Base-by-base conservation (phyloP, 2,888 invertebrate genomes). In the Calameuta idolon region DNA sequence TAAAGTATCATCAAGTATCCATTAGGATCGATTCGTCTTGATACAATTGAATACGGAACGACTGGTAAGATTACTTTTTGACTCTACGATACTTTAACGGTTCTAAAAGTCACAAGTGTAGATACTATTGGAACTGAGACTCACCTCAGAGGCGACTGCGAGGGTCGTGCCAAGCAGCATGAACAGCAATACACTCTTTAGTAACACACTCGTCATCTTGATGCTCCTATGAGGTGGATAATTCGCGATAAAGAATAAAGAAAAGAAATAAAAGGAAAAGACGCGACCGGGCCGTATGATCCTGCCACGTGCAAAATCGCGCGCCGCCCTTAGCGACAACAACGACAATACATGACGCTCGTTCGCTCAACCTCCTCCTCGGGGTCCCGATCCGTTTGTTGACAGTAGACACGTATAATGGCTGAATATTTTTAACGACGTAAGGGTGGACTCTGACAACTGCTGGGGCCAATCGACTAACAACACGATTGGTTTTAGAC, bases 91-190 rank as follows among this genome's bases (percentile, higher is more conserved):
- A 55, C 55, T 55, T 55, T 40, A 5, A 23, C 9, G 55, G 9
- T 55, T 55, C 23, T 23, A 55, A 23, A 55, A 23, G 23, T 55
- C 55, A 23, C 15, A 55, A 55, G 23, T 55, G 9, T 55, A 55
- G 23, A 55, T 55, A 55, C 55, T 55, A 55, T 23, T 23, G 23
- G 9, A 55, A 15, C 55, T 55, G 55, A 55, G 79, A 84, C 87
- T 87, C 80, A 88, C 89, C 87, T 86, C 84, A 69, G 79, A 77
- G 69, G 84, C 85, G 34, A 76, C 75, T 69, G 79, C 82, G 71
- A 80, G 76, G 77, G 79, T 77, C 73, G 79, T 75, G 79, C 76
- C 77, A 34, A 81, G 74, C 77, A 83, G 76, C 73, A 88, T 82
- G 81, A 85, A 12, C 23, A 76, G 77, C 81, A 87, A 80, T 77